These are phyloP conservation scores for Drosophila azteca DNA, from an alignment of 1,140 invertebrate genomes.

Conservation along the genomic window DNA sequence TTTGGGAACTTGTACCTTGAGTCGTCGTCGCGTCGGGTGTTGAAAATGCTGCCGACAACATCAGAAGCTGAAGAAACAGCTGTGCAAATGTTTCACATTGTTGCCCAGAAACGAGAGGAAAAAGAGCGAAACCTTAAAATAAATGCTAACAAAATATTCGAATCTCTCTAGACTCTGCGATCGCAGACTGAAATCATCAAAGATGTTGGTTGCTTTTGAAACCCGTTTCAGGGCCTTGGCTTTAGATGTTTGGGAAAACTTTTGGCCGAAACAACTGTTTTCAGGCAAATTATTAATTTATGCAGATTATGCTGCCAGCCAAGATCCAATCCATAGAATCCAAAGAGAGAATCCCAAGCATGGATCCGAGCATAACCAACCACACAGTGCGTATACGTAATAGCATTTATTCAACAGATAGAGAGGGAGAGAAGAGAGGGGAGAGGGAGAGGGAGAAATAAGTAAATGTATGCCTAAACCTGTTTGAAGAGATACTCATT, in stretches of 20 bases:
- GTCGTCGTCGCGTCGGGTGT: conserved; percentile 36
- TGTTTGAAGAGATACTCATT: conserved; percentile 37
- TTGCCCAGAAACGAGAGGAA: conserved; percentile 6
- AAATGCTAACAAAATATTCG: conserved; percentile 16
- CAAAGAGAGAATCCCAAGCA: conserved; percentile 19
- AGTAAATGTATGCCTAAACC: conserved; percentile 18
- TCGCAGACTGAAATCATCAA: conserved; percentile 36
- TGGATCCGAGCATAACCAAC: conserved; percentile 4
- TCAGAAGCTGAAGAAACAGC: conserved; percentile 54
- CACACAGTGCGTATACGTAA: conserved; percentile 60
- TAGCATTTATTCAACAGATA: neutral
- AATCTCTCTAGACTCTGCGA: conserved; percentile 35
- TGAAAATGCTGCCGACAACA: conserved; percentile 45
- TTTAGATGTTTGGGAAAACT: conserved; percentile 7
- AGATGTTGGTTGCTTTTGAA: conserved; percentile 24
- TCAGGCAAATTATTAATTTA: conserved; percentile 45
- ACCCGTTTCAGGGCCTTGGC: conserved; percentile 40
- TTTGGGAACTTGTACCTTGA: conserved; percentile 76
- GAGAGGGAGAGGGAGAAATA: neutral
- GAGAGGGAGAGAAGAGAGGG: neutral
- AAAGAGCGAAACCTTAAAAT: conserved; percentile 6
- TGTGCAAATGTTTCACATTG: conserved; percentile 45
- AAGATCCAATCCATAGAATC: conserved; percentile 9
- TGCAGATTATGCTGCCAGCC: conserved; percentile 35
- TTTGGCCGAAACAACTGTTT: conserved; percentile 36